Base-by-base conservation (phyloP, 2,888 invertebrate genomes). In the Metellina segmentata region DNA sequence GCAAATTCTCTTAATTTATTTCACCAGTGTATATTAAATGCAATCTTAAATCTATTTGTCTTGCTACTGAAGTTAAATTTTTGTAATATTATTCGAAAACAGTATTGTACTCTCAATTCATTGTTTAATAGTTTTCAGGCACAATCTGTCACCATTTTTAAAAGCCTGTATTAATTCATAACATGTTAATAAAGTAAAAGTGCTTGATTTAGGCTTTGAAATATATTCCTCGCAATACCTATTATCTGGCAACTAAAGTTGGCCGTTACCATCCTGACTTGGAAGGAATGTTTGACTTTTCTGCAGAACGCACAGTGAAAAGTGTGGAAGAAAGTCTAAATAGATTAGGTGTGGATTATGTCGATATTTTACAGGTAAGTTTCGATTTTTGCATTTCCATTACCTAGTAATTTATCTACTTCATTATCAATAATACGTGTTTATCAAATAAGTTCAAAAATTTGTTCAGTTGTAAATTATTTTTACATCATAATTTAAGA, bases 201-300 rank as follows among this genome's bases (percentile, higher is more conserved):
- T 34, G 1, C 4, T 34, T 4, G 34, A 83, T 90, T 13, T 93
- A 95, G 95, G 98, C 98, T 0, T 95, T 99, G 4, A 96, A 96
- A 94, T 96, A 96, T 83, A 96, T 99, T 87, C 98, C 98, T 0
- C 96, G 99, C 70, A 94, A 97, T 92, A 96, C 97, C 0, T 99
- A 97, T 95, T 98, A 97, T 94, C 96, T 99, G 81, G 98, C 97
- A n/a, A 98, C 98, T 52, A 99, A 99, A 96, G 97, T 96, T 51
- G 98, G 98, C 7, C 96, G 98, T 51, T 99, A 98, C 94, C 97
- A 97, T 91, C 95, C 95, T 85, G 96, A 96, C 88, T 96, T 96
- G 1, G 96, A 96, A 51, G 95, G 96, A 81, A 97, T 98, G 97
- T 98, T 99, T 94, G 97, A 99, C 95, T 99, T 98, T 95, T 96